These are phyloP conservation scores for Phaonia tiefii DNA, from an alignment of 2,888 invertebrate genomes.

Conservation along the genomic window DNA sequence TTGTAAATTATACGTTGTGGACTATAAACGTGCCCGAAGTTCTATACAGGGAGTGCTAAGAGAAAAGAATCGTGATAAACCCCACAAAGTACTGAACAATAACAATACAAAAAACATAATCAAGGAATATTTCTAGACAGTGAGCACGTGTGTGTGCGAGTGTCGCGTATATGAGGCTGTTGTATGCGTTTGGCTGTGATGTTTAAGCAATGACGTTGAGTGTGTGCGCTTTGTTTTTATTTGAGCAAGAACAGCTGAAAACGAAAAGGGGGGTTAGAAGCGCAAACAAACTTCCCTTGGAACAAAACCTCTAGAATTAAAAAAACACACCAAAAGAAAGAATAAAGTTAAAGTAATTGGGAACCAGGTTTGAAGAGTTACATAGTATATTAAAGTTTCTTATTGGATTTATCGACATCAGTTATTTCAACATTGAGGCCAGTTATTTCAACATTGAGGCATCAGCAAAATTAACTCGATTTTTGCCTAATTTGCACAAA, in stretches of 20 bases:
- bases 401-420: too few species aligned
- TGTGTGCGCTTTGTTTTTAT: neutral
- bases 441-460: neutral
- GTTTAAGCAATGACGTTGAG: neutral
- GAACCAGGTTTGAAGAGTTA: neutral
- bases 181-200: too few species aligned
- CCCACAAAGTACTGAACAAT: neutral
- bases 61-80: neutral
- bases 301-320: neutral
- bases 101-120: conserved; percentile 1
- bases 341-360: neutral
- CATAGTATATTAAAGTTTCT: neutral
- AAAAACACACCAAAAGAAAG: neutral
- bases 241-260: neutral
- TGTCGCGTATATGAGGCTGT: neutral
- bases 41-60: neutral
- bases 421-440: too few species aligned
- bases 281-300: neutral
- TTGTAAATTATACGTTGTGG: conserved; percentile 67
- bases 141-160: neutral
- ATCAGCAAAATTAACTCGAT: neutral
- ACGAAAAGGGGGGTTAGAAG: neutral
- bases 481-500: conserved; percentile 13
- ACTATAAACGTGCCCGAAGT: conserved; percentile 53
- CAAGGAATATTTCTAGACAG: neutral